Evolutionary conservation across 2,797 vertebrate genomes (phyloP).

Genomic region (Falco berigora): DNA sequence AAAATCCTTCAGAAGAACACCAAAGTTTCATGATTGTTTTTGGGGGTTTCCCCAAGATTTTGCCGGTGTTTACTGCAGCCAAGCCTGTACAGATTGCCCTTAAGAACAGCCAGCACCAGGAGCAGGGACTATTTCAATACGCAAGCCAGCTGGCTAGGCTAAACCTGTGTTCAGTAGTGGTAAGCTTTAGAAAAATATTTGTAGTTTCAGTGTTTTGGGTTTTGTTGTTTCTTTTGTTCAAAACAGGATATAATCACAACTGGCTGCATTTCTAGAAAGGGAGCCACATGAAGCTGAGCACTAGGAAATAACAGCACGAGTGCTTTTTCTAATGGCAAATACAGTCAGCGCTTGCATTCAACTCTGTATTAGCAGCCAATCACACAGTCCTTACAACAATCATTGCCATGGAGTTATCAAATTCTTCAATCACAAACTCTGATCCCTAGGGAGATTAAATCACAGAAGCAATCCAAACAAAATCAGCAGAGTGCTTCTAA

Average conservation of each 20-base stretch:
- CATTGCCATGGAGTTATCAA: not conserved
- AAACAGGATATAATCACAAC: not conserved
- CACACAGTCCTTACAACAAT: not conserved
- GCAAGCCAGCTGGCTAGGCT: not conserved
- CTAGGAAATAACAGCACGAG: not conserved
- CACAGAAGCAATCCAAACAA: not conserved
- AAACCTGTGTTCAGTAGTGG: not conserved
- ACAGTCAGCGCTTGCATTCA: not conserved
- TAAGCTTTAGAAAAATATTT: not conserved
- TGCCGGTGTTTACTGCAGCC: not conserved
- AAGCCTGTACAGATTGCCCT: not conserved
- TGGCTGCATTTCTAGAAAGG: not conserved
- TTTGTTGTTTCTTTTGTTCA: not conserved
- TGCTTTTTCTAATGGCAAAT: not conserved
- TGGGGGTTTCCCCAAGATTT: accelerated
- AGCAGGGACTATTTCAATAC: not conserved
- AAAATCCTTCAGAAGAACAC: not conserved
- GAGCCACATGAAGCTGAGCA: not conserved
- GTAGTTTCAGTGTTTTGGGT: not conserved
- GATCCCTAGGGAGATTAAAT: not conserved
- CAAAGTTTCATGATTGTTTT: not conserved
- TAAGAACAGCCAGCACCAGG: not conserved
- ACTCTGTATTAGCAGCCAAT: not conserved
- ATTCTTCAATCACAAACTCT: not conserved
- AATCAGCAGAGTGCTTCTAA: not conserved